Evolutionary conservation across 2,888 invertebrate genomes (phyloP).

Genomic region (Xestia xanthographa): DNA sequence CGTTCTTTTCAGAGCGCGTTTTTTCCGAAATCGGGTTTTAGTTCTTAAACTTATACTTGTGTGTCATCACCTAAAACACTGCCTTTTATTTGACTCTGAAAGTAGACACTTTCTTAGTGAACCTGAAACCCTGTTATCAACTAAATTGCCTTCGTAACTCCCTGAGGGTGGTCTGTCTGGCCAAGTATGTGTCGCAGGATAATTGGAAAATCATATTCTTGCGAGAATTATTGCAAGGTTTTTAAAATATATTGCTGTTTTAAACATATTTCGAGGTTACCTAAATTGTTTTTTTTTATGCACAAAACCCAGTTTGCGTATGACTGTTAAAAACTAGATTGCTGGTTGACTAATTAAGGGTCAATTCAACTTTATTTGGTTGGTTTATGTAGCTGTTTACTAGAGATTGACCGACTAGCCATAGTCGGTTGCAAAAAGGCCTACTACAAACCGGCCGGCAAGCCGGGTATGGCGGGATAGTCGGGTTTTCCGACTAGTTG

Average conservation of each 20-base stretch:
- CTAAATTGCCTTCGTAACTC: conserved; percentile 29
- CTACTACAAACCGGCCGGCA: not conserved
- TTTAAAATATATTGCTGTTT: not conserved
- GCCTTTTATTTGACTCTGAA: not conserved
- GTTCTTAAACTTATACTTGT: not conserved
- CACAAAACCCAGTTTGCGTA: not conserved
- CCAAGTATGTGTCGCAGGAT: not conserved
- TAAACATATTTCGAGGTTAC: not conserved
- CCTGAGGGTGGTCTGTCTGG: conserved; percentile 22
- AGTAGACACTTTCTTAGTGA: too few species aligned
- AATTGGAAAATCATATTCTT: not conserved
- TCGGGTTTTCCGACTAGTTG: not conserved
- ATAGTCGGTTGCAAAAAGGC: not conserved
- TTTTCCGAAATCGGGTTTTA: not conserved
- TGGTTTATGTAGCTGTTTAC: not conserved
- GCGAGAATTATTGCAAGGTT: not conserved
- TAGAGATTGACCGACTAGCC: too few species aligned
- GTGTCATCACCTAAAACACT: not conserved
- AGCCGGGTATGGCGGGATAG: not conserved
- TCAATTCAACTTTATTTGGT: too few species aligned
- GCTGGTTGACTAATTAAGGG: not conserved
- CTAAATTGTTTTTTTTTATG: not conserved
- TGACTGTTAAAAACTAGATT: not conserved
- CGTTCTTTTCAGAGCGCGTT: not conserved
- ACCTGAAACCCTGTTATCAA: not conserved